A percentile compares a stretch with the other conserved stretches of the same genome.
Conservation (phyloP, 2,113 vertebrate species). For the Lamprologus speciosus region DNA sequence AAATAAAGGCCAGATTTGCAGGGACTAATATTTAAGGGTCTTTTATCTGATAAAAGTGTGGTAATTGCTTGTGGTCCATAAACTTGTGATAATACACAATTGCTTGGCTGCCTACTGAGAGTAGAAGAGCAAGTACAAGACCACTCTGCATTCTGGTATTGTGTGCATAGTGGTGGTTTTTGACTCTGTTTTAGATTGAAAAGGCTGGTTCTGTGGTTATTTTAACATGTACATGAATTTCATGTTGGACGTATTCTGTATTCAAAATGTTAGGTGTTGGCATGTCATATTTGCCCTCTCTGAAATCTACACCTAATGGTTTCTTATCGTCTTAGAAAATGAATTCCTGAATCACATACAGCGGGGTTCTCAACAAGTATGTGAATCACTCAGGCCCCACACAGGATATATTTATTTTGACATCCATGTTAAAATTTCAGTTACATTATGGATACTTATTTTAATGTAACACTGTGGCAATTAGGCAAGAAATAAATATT, state of each 20-base stretch:
- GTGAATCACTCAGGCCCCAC: fast-evolving
- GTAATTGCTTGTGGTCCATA: background rate
- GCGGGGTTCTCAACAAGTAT: background rate
- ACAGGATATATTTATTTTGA: background rate
- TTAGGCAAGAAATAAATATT: background rate
- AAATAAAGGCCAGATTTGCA: background rate
- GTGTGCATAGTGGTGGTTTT: background rate
- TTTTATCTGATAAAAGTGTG: background rate
- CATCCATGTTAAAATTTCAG: background rate
- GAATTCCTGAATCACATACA: background rate
- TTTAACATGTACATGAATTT: no score
- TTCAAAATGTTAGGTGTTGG: fast-evolving
- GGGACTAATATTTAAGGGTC: background rate
- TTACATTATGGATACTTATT: background rate
- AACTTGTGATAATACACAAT: fast-evolving
- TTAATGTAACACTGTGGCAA: fast-evolving
- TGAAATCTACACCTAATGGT: background rate
- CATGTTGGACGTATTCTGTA: background rate
- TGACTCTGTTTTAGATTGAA: background rate
- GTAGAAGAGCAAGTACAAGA: background rate
- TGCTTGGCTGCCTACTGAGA: fast-evolving
- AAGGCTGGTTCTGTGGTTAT: background rate
- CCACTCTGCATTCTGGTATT: fast-evolving
- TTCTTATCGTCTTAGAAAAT: fast-evolving
- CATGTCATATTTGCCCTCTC: fast-evolving